phyloP scores from a whole-genome alignment of 2,888 invertebrate genomes.

The Eretmocerus hayati region DNA sequence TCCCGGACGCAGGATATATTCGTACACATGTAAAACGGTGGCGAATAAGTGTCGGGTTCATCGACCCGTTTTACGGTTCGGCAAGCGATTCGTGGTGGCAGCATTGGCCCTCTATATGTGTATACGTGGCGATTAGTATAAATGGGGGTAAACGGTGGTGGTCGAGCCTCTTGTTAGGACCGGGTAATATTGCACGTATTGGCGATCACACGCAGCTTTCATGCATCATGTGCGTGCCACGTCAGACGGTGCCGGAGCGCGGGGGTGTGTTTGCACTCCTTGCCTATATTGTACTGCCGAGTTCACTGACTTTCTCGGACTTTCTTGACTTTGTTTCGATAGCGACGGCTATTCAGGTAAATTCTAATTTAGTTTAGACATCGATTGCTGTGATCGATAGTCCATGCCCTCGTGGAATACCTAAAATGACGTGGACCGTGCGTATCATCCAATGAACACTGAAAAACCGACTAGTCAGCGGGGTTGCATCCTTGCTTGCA shows the following conservation, averaged over 20 bases:
- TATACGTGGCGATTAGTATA: constrained; percentile 34
- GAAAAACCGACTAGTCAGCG: too few relatives aligned
- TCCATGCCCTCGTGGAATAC: too few relatives aligned
- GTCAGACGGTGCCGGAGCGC: not conserved
- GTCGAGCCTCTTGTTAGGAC: too few relatives aligned
- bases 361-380: too few relatives aligned
- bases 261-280: constrained; percentile 27
- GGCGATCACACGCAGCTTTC: not conserved
- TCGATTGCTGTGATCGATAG: too few relatives aligned
- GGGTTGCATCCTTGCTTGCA: too few relatives aligned
- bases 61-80: constrained; percentile 34
- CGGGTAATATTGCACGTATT: not conserved
- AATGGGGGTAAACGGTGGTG: constrained; percentile 31
- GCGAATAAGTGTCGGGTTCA: constrained; percentile 25
- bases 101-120: too few relatives aligned
- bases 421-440: too few relatives aligned
- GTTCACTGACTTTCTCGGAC: constrained; percentile 25
- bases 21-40: constrained; percentile 15
- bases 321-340: too few relatives aligned
- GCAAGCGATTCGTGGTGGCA: constrained; percentile 28
- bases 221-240: too few relatives aligned
- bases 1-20: constrained; percentile 12
- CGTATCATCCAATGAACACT: too few relatives aligned
- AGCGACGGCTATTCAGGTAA: too few relatives aligned
- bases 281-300: constrained; percentile 21